Percentiles rank a stretch among this genome's conserved stretches.
phyloP scores from a whole-genome alignment of 2,797 vertebrate genomes.

The Stomatorhinus walkeri region DNA sequence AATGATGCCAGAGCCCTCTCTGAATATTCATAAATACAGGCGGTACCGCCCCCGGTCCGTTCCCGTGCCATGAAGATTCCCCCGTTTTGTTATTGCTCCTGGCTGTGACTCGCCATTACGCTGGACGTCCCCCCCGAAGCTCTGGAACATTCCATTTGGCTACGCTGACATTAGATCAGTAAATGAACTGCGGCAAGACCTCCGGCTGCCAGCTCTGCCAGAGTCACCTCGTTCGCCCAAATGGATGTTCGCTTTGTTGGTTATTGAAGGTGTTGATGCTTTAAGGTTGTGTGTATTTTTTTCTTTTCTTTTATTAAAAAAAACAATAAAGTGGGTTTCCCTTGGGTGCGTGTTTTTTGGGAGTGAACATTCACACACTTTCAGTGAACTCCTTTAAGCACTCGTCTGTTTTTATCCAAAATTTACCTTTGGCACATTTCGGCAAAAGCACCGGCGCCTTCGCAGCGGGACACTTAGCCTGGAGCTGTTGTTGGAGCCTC shows the following conservation, averaged over 20 bases:
- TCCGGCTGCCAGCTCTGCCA: background rate
- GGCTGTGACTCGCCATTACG: background rate
- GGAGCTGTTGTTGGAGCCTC: background rate
- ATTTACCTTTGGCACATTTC: slow-evolving; percentile 50
- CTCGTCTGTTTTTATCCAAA: background rate
- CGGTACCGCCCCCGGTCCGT: too few relatives aligned
- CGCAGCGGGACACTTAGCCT: background rate
- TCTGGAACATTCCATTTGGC: background rate
- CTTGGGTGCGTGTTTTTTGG: background rate
- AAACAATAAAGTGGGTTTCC: background rate
- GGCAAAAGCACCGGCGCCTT: background rate
- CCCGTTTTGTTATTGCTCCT: background rate
- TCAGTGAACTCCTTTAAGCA: background rate
- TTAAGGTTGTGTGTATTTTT: background rate
- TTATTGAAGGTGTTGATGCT: background rate
- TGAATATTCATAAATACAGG: background rate
- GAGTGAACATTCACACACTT: background rate
- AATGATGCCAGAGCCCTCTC: background rate
- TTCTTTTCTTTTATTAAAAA: background rate
- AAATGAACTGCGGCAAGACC: background rate
- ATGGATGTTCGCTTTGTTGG: background rate
- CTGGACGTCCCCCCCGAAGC: too few relatives aligned
- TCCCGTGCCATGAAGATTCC: background rate
- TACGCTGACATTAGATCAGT: background rate
- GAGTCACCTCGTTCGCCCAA: background rate